Evolutionary conservation across 1,140 invertebrate genomes (phyloP).

Genomic region (Bombus sylvicola): DNA sequence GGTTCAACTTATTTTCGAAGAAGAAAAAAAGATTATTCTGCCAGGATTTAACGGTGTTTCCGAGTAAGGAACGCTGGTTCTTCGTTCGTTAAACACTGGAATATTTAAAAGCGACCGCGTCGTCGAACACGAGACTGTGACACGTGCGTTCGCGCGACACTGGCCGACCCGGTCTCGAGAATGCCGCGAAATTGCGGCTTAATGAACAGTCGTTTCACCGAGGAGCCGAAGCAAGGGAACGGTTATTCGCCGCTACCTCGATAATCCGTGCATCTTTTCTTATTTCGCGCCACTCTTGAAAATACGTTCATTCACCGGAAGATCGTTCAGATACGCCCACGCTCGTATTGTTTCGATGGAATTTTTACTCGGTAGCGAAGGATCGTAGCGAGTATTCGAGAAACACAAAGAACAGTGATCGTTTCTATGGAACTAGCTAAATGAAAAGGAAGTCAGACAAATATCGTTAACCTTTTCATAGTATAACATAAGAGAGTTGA

Average conservation of each 20-base stretch:
- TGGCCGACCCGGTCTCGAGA: background rate
- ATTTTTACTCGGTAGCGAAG: no score
- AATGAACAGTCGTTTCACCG: conserved; percentile 27
- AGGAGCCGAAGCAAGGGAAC: background rate
- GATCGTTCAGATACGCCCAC: no score
- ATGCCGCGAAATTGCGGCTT: conserved; percentile 28
- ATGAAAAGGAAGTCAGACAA: no score
- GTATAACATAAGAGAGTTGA: background rate
- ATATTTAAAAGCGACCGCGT: conserved; percentile 44
- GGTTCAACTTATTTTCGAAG: background rate
- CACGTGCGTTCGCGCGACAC: conserved; percentile 16
- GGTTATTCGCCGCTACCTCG: no score
- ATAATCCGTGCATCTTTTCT: conserved; percentile 3
- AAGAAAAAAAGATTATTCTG: background rate
- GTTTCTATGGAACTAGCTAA: no score
- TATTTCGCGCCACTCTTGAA: no score
- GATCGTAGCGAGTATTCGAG: no score
- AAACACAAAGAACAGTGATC: no score
- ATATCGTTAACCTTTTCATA: no score
- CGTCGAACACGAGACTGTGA: conserved; percentile 11
- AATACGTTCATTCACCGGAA: no score
- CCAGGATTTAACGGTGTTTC: background rate
- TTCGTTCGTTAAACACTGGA: conserved; percentile 38
- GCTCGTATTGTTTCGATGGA: no score
- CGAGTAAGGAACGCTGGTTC: background rate